Evolutionary conservation across 2,113 vertebrate genomes (phyloP).

Genomic region (Panthera uncia): DNA sequence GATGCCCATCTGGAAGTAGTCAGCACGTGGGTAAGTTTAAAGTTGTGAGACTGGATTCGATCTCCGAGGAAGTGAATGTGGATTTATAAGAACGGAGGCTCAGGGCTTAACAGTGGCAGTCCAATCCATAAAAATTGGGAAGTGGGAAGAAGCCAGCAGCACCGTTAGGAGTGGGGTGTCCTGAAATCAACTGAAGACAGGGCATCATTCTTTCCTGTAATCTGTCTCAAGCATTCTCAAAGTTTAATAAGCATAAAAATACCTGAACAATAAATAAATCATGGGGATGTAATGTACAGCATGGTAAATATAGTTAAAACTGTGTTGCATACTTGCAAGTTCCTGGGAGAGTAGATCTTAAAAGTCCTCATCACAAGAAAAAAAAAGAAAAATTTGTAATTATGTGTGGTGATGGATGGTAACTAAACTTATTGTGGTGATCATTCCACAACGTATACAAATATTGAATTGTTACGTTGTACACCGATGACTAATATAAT

Average conservation of each 20-base stretch:
- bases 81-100: neutral
- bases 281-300: neutral
- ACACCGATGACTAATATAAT: neutral
- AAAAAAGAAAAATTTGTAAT: neutral
- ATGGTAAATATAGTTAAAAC: neutral
- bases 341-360: neutral
- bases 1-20: neutral
- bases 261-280: neutral
- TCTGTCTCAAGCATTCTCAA: neutral
- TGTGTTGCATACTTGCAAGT: neutral
- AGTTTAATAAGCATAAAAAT: neutral
- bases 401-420: neutral
- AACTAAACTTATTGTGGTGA: neutral
- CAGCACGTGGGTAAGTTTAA: neutral
- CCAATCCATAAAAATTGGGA: neutral
- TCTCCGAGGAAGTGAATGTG: neutral
- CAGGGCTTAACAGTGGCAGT: neutral
- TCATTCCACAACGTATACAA: neutral
- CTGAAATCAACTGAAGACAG: neutral
- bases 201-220: neutral
- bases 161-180: neutral
- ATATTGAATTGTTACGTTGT: neutral
- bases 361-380: neutral
- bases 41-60: neutral
- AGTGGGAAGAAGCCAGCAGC: neutral